A percentile compares a stretch with the other conserved stretches of the same genome.
These are phyloP conservation scores for Tamandua tetradactyla DNA, from an alignment of 2,797 vertebrate genomes.

Conservation along the genomic window DNA sequence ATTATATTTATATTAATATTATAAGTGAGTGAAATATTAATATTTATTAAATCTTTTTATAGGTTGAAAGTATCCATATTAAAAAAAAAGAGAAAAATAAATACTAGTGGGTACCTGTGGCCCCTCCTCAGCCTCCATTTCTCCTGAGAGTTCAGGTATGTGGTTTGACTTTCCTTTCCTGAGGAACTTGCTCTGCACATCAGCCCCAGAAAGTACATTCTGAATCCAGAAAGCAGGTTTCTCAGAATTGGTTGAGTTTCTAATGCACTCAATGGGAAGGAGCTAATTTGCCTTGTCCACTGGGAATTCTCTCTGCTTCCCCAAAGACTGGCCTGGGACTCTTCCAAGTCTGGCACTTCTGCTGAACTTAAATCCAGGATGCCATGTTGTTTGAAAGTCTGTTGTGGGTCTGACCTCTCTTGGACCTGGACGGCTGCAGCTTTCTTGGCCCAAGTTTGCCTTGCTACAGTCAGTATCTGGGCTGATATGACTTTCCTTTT, in stretches of 20 bases:
- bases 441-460: neutral
- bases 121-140: neutral
- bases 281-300: neutral
- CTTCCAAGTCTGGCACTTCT: too few species aligned
- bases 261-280: neutral
- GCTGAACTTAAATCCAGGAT: neutral
- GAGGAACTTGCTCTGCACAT: neutral
- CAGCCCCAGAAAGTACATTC: neutral
- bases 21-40: too few species aligned
- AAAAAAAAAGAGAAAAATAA: neutral
- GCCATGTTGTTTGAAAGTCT: too few species aligned
- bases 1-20: too few species aligned
- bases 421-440: neutral
- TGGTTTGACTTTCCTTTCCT: neutral
- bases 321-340: neutral
- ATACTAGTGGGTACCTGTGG: neutral
- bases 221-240: neutral
- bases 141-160: neutral
- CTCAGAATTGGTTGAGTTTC: neutral
- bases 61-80: neutral
- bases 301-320: neutral
- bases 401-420: neutral
- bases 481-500: neutral
- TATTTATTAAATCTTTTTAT: neutral
- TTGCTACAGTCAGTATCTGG: neutral